These are phyloP conservation scores for Doris montereyensis DNA, from an alignment of 2,888 invertebrate species.

Conservation along the genomic window DNA sequence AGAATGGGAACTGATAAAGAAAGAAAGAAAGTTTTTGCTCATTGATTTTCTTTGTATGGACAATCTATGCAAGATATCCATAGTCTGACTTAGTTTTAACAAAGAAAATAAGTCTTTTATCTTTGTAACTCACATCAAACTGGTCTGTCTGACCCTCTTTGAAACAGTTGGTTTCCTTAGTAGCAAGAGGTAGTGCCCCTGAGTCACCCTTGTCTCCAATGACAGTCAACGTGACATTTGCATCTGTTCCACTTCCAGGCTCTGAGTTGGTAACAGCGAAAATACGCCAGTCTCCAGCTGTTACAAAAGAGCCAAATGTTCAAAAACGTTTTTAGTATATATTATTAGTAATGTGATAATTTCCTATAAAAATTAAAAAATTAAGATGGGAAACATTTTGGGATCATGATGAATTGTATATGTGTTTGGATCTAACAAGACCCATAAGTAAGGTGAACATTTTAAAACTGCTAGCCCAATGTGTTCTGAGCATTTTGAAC, in stretches of 20 bases:
- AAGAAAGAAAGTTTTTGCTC: too few species aligned
- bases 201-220: constrained; percentile 65
- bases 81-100: too few species aligned
- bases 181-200: constrained; percentile 58
- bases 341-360: too few species aligned
- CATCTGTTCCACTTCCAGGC: constrained; percentile 61
- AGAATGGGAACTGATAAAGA: too few species aligned
- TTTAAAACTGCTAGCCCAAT: too few species aligned
- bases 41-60: too few species aligned
- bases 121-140: constrained; percentile 62
- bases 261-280: constrained; percentile 54
- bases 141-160: constrained; percentile 62
- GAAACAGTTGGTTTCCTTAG: constrained; percentile 54
- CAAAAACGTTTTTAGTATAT: background rate
- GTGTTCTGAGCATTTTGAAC: too few species aligned
- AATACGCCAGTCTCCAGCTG: constrained; percentile 56
- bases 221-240: constrained; percentile 65
- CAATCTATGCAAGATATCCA: too few species aligned
- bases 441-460: too few species aligned
- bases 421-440: too few species aligned
- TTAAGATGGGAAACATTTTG: background rate
- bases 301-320: background rate
- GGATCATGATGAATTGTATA: too few species aligned
- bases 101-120: background rate
- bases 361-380: background rate